Percentiles rank a stretch among this genome's conserved stretches.
Evolutionary conservation across 2,888 invertebrate genomes (phyloP).

Genomic region (Torymus tubicola): DNA sequence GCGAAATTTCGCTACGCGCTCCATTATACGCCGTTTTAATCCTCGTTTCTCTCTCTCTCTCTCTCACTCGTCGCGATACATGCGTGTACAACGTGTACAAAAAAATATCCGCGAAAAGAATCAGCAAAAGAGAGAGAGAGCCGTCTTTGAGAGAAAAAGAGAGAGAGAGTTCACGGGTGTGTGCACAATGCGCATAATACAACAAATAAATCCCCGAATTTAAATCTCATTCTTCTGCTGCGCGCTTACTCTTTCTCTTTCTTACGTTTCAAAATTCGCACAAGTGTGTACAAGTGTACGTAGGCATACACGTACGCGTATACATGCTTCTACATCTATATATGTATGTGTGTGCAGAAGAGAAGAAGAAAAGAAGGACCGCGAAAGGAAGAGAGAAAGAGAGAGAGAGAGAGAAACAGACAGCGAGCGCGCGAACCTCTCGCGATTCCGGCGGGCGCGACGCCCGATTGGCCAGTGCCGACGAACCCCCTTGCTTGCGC

Average conservation of each 20-base stretch:
- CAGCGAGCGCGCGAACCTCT: conserved; percentile 2
- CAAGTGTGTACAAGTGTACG: conserved; percentile 36
- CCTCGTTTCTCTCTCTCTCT: too few relatives aligned
- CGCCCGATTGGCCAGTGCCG: conserved; percentile 25
- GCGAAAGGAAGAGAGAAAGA: conserved; percentile 1
- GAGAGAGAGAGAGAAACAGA: conserved; percentile 6
- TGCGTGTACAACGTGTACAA: too few relatives aligned
- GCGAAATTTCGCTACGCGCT: too few relatives aligned
- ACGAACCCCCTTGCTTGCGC: conserved; percentile 34
- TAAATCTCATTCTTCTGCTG: conserved; percentile 47
- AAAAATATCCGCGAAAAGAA: too few relatives aligned
- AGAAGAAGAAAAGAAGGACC: conserved; percentile 10
- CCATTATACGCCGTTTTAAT: too few relatives aligned
- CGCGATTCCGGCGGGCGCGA: conserved; percentile 31
- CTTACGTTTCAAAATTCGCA: conserved; percentile 36
- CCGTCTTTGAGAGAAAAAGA: background rate
- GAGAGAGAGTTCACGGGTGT: too few relatives aligned
- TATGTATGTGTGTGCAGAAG: background rate
- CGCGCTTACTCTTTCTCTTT: conserved; percentile 19
- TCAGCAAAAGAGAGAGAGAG: conserved; percentile 33
- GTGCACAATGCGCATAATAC: conserved; percentile 48
- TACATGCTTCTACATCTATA: background rate
- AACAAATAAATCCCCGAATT: conserved; percentile 56
- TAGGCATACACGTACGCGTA: background rate
- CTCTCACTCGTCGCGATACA: too few relatives aligned